Evolutionary conservation across 2,888 invertebrate species (phyloP), one percentile per base, ranked within the genome.

Genomic region (Stomorhina lunata): DNA sequence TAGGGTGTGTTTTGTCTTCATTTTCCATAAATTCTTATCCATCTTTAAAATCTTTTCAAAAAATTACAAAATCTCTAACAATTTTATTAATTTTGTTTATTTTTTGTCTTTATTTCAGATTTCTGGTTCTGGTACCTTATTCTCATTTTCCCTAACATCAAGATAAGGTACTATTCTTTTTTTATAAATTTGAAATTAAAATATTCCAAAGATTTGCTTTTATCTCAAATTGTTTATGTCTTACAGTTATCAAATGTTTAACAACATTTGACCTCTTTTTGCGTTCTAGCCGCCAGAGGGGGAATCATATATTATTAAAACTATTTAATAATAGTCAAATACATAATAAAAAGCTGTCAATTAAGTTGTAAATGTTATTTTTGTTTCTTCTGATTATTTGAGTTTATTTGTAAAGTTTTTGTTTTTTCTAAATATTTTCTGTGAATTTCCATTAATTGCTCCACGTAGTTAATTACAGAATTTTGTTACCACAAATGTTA

Each of bases 391-490:
- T n/a, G 45, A 32, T 15, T 22, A 45, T 12, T 59, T 43, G 7
- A 15, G 5, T 45, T 17, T 45, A n/a, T 45, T 3, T 9, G 5
- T 45, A 3, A 48, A 6, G 15, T 27, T 43, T 17, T 29, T 32
- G 9, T 50, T 65, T 45, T 65, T 65, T n/a, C n/a, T n/a, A n/a
- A n/a, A n/a, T n/a, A n/a, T n/a, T n/a, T n/a, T n/a, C n/a, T n/a
- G n/a, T n/a, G n/a, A 65, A 55, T 37, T 40, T 40, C 45, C 40
- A 43, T 61, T 80, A 80, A 75, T 76, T 80, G 53, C 66, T 77
- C 43, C 76, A 72, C 71, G 76, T 72, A 71, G 25, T 77, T 77
- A 37, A 81, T 77, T 77, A 66, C n/a, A 76, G 29, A 48, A 48
- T 48, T 29, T 59, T 59, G 7, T 59, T 57, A 25, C 7, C n/a